Percentiles rank a stretch among this genome's conserved stretches.
Conservation (phyloP, 2,113 vertebrate genomes). For the Alexandromys fortis region DNA sequence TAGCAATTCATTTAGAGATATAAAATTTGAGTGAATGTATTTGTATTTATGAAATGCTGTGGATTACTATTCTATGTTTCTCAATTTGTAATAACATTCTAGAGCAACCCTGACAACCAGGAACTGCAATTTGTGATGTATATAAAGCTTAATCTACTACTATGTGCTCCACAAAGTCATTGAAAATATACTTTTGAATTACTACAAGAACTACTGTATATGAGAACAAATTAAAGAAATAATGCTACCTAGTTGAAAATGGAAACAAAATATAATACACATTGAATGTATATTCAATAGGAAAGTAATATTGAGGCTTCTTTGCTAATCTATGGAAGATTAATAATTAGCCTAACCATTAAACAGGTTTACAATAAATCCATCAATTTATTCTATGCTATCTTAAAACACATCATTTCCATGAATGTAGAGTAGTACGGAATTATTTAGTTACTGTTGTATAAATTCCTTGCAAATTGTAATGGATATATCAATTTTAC, state of each 20-base stretch:
- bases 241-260: background rate
- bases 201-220: background rate
- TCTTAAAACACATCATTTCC: background rate
- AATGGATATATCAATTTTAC: background rate
- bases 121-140: background rate
- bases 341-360: background rate
- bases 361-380: background rate
- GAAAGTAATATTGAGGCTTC: constrained; percentile 4
- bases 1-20: background rate
- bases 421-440: background rate
- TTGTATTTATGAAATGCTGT: constrained; percentile 15
- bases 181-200: constrained; percentile 7
- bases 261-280: constrained; percentile 34
- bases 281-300: background rate
- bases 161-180: background rate
- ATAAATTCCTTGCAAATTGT: constrained; percentile 14
- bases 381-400: background rate
- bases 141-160: background rate
- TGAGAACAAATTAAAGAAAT: background rate
- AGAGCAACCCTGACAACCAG: background rate
- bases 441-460: background rate
- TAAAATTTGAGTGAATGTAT: background rate
- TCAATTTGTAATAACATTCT: background rate
- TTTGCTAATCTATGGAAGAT: background rate
- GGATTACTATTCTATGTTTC: background rate